Evolutionary conservation across 2,113 vertebrate genomes (phyloP), one percentile per base, ranked within the genome.

Genomic region (Bubo scandiacus): DNA sequence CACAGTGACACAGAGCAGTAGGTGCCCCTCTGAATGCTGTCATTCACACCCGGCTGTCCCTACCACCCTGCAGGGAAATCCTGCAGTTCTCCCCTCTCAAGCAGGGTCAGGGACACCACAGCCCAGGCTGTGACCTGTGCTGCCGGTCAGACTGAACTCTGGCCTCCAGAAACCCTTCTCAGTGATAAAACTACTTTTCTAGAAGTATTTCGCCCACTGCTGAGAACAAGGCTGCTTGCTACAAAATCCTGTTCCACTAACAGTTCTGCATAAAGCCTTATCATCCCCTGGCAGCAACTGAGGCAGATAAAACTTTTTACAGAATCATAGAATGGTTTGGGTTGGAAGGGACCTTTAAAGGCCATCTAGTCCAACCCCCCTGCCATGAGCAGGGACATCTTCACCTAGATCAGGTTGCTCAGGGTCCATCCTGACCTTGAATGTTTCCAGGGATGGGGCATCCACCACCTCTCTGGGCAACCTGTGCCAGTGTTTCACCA

Each of bases 321-420:
- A 59, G 54, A 51, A 54, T 11, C 59, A 17, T 0, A 34, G 65
- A 55, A 30, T 5, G 4, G 10, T 18, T 7, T 36, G 30, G 49
- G 26, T 8, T 11, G 55, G 65, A 73, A 79, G 14, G 12, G n/a
- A 65, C n/a, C 6, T 59, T 49, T 2, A 34, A 45, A 73, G 10
- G 1, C 3, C 57, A 52, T 7, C 26, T 3, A 23, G 51, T 54
- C 3, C 2, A 65, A 4, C 4, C 3, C 3, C 13, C 6, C 5
- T 20, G 18, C 36, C 1, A 2, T 6, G 2, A 6, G 9, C 40
- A 86, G 26, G 38, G 59, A 65, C 49, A 43, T 19, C 27, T 59
- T 1, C 40, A 23, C 27, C 42, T 1, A 30, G 3, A 49, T 1
- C 25, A 61, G 40, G 68, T 7, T 61, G 55, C 36, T 63, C 34